Evolutionary conservation across 2,888 invertebrate species (phyloP).

Genomic region (Mythimna loreyi): DNA sequence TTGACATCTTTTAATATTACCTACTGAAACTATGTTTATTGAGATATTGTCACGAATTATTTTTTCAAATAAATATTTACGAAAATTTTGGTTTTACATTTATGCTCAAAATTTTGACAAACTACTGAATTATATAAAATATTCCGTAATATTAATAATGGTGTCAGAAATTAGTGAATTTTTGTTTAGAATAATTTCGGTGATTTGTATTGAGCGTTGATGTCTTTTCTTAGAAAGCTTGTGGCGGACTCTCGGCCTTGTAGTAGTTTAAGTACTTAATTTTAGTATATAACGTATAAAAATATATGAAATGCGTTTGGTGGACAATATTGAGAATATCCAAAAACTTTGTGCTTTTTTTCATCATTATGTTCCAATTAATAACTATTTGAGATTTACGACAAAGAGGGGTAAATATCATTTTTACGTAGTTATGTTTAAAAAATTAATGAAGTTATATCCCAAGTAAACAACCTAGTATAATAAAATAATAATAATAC

Average conservation of each 20-base stretch:
- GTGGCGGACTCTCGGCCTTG: background rate
- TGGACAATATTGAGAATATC: too few species aligned
- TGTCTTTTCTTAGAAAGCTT: conserved; percentile 69
- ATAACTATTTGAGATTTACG: too few species aligned
- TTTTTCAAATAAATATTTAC: too few species aligned
- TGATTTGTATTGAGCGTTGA: conserved; percentile 66
- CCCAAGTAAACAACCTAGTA: background rate
- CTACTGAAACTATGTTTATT: conserved; percentile 33
- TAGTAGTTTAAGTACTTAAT: too few species aligned
- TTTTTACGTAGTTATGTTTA: too few species aligned
- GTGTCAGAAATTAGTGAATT: background rate
- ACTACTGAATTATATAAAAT: background rate
- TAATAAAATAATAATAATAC: background rate
- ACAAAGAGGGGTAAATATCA: too few species aligned
- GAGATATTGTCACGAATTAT: conserved; percentile 10
- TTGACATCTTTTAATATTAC: conserved; percentile 50
- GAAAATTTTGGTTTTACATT: background rate
- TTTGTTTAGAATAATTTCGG: conserved; percentile 11
- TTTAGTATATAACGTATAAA: too few species aligned
- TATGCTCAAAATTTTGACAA: background rate
- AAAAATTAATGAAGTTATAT: too few species aligned
- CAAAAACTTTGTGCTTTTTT: too few species aligned
- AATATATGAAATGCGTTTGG: background rate
- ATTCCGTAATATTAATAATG: background rate
- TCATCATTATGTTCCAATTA: background rate